Conservation (phyloP, 2,113 vertebrate species). For the Tretioscincus oriximinensis region DNA sequence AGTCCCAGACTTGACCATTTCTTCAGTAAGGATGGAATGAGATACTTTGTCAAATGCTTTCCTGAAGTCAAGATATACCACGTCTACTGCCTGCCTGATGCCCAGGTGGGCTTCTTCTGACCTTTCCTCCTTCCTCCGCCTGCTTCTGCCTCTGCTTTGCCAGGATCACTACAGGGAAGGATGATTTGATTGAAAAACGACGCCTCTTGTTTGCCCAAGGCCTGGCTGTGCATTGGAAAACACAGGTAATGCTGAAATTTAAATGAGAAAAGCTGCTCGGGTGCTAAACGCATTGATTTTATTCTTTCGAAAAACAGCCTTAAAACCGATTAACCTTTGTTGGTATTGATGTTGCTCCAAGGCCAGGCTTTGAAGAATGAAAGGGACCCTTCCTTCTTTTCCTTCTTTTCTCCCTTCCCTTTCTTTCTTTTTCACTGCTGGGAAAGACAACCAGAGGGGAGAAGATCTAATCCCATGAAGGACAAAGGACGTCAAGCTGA, state of each 20-base stretch:
- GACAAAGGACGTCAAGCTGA: no score
- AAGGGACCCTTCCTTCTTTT: background rate
- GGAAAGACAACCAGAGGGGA: no score
- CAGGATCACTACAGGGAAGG: background rate
- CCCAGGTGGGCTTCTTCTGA: no score
- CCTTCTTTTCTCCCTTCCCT: background rate
- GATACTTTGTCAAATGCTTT: no score
- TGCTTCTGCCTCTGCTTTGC: background rate
- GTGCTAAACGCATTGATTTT: background rate
- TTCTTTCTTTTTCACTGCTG: background rate
- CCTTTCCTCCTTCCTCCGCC: background rate
- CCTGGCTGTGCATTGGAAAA: background rate
- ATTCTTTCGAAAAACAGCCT: background rate
- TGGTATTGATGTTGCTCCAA: background rate
- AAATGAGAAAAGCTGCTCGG: background rate
- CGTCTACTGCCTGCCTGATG: no score
- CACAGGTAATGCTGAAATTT: background rate
- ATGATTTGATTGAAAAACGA: background rate
- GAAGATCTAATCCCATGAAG: no score
- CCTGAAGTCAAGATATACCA: no score
- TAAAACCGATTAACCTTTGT: slow-evolving; percentile 3
- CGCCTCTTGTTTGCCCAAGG: background rate
- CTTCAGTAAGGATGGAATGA: no score
- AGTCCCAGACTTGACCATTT: no score
- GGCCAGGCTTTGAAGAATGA: background rate